A percentile compares a stretch with the other conserved stretches of the same genome.
Conservation (phyloP, 2,888 invertebrate genomes). For the Phasia obesa region DNA sequence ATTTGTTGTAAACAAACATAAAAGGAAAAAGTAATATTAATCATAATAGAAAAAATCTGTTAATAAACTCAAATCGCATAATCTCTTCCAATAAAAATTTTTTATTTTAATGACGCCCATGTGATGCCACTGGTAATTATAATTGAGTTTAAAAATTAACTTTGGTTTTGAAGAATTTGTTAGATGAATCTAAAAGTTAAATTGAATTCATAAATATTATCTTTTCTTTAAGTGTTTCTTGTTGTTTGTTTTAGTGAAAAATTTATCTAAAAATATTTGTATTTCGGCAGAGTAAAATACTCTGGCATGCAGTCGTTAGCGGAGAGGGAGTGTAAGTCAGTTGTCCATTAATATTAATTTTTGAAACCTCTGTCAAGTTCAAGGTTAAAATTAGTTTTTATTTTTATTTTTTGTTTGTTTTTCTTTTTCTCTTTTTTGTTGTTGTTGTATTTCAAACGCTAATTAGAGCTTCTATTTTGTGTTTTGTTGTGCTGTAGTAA, state of each 20-base stretch:
- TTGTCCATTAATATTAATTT: slow-evolving; percentile 16
- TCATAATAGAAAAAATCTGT: no score
- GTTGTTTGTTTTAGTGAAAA: not conserved
- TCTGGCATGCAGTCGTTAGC: not conserved
- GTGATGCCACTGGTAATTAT: not conserved
- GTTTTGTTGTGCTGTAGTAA: slow-evolving; percentile 1
- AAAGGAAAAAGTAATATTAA: no score
- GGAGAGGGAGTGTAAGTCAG: slow-evolving; percentile 26
- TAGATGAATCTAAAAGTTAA: not conserved
- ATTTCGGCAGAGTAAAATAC: not conserved
- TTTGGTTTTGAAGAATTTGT: not conserved
- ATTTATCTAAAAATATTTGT: slow-evolving; percentile 14
- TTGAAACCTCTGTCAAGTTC: slow-evolving; percentile 55
- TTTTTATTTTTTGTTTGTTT: not conserved
- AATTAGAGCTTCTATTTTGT: slow-evolving; percentile 57
- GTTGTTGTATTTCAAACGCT: slow-evolving; percentile 36
- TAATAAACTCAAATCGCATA: no score
- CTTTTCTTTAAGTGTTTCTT: not conserved
- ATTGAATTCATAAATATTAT: not conserved
- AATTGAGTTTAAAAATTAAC: not conserved
- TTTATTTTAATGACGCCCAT: not conserved
- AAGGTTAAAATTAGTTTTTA: slow-evolving; percentile 55
- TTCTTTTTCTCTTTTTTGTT: not conserved
- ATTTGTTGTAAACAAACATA: no score
- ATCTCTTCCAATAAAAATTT: no score